Conservation (phyloP, 2,888 invertebrate species). For the Clanis bilineata region DNA sequence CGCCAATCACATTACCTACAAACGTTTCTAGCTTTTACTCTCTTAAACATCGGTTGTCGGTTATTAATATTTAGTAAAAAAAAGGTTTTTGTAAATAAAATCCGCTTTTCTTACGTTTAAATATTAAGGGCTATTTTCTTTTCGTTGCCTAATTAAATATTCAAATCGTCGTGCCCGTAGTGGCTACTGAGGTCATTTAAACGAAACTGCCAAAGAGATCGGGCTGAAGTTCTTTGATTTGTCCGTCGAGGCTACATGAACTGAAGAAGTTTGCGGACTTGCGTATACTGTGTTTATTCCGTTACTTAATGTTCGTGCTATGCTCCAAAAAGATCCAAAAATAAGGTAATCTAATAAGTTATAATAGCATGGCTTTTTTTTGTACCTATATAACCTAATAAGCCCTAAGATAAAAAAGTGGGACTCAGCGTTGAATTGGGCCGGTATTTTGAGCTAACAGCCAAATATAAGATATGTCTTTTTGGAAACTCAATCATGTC, state of each 20-base stretch:
- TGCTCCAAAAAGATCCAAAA: too few species aligned
- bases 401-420: too few species aligned
- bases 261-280: constrained; percentile 11
- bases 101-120: neutral
- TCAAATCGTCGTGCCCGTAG: neutral
- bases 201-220: constrained; percentile 15
- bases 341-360: too few species aligned
- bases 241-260: constrained; percentile 12
- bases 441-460: too few species aligned
- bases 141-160: constrained; percentile 1
- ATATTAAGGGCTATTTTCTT: neutral
- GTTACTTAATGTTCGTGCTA: neutral
- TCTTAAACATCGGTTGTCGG: neutral
- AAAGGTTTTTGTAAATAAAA: neutral
- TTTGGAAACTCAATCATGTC: too few species aligned
- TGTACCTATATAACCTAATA: too few species aligned
- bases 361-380: too few species aligned
- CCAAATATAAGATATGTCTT: too few species aligned
- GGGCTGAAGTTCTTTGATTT: constrained; percentile 12
- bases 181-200: neutral
- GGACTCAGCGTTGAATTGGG: too few species aligned
- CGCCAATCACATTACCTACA: constrained; percentile 12
- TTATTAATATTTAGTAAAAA: neutral
- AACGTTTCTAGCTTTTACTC: neutral
- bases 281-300: neutral